Evolutionary conservation across 1,140 invertebrate genomes (phyloP).

Genomic region (Lerema accius): DNA sequence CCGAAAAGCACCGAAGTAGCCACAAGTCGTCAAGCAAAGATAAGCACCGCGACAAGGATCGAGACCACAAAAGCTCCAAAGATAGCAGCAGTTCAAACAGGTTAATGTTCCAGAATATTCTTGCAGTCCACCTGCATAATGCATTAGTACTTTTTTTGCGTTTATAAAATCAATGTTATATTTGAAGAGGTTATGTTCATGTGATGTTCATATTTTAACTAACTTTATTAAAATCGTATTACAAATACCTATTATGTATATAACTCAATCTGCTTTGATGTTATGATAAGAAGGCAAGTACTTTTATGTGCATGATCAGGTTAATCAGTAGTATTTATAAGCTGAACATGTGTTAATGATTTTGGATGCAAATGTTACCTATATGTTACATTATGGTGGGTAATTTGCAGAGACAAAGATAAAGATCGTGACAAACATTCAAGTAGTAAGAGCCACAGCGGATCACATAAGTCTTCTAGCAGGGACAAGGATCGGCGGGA

Average conservation of each 20-base stretch:
- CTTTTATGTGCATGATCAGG: no score
- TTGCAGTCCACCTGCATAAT: conserved; percentile 17
- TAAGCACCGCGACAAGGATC: conserved; percentile 85
- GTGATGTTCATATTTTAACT: background rate
- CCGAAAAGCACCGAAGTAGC: conserved; percentile 85
- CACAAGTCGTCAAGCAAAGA: conserved; percentile 89
- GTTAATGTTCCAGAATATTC: conserved; percentile 76
- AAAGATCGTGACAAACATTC: conserved; percentile 83
- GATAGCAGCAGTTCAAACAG: conserved; percentile 76
- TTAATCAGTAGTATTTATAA: no score
- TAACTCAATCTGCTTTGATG: no score
- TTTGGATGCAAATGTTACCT: no score
- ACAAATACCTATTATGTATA: no score
- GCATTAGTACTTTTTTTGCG: conserved; percentile 11
- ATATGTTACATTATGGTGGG: conserved; percentile 1
- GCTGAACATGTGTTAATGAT: no score
- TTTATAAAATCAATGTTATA: background rate
- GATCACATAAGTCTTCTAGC: conserved; percentile 86
- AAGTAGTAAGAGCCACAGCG: conserved; percentile 83
- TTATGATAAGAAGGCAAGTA: no score
- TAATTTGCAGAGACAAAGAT: conserved; percentile 56
- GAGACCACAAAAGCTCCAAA: conserved; percentile 84
- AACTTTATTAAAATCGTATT: no score
- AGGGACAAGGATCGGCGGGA: conserved; percentile 82
- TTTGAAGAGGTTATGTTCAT: conserved; percentile 15